phyloP scores from a whole-genome alignment of 2,888 invertebrate genomes.

The Rotaria sp. region DNA sequence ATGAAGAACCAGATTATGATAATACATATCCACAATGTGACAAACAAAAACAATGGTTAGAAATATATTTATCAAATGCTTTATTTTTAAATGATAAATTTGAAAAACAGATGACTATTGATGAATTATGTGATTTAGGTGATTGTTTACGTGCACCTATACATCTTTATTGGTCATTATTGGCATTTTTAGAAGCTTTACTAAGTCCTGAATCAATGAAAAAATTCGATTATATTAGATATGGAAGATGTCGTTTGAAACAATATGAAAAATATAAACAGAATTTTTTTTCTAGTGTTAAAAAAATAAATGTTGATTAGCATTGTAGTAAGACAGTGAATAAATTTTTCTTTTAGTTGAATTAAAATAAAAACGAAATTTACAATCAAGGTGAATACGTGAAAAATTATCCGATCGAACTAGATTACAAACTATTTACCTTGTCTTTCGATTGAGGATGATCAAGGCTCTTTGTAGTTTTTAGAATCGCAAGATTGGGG shows the following conservation, averaged over 20 bases:
- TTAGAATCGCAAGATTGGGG: no score
- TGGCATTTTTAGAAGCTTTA: not conserved
- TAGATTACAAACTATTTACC: no score
- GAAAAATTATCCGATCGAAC: no score
- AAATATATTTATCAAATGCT: not conserved
- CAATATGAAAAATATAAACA: not conserved
- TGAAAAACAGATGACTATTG: not conserved
- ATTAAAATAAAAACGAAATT: no score
- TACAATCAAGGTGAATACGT: no score
- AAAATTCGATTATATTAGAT: not conserved
- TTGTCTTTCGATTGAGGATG: no score
- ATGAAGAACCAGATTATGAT: not conserved
- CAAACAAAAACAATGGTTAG: not conserved
- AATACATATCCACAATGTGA: not conserved
- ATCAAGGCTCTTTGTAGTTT: no score
- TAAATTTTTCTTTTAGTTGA: no score
- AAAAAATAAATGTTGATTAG: no score
- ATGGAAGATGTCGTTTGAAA: not conserved
- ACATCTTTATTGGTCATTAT: not conserved
- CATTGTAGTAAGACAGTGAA: no score
- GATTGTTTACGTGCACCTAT: not conserved
- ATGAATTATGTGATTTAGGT: not conserved
- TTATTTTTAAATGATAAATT: not conserved
- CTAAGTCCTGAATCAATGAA: not conserved
- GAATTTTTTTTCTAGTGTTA: not conserved